Evolutionary conservation across 2,113 vertebrate species (phyloP).

Genomic region (Colius striatus): DNA sequence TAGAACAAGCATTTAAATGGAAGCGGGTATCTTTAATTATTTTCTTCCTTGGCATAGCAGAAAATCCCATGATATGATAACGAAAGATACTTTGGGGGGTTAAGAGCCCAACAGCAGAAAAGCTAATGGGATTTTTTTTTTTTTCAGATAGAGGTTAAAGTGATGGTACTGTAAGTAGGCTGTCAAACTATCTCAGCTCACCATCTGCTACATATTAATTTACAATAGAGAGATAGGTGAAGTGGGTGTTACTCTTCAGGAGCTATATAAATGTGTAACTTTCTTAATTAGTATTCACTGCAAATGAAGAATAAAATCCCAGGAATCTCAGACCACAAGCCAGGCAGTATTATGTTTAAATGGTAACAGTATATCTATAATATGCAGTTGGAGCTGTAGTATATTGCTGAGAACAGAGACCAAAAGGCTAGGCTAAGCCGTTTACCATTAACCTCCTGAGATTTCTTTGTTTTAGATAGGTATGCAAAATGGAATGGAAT

Average conservation of each 20-base stretch:
- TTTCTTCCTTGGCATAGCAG: constrained; percentile 61
- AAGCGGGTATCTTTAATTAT: constrained; percentile 66
- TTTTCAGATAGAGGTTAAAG: constrained; percentile 65
- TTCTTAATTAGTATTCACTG: constrained; percentile 59
- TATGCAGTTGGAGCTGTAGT: not conserved
- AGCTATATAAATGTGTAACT: constrained; percentile 48
- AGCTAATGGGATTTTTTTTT: constrained; percentile 71
- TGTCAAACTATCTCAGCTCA: constrained; percentile 70
- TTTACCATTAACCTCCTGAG: not conserved
- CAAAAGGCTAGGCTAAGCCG: not conserved
- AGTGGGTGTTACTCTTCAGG: constrained; percentile 49
- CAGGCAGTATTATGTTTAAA: constrained; percentile 41
- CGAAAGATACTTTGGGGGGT: constrained; percentile 54
- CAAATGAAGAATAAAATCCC: constrained; percentile 54
- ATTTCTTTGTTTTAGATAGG: constrained; percentile 17
- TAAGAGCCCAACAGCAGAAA: constrained; percentile 67
- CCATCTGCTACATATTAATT: constrained; percentile 71
- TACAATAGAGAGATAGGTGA: constrained; percentile 61
- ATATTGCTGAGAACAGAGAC: not conserved
- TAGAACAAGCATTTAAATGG: constrained; percentile 66
- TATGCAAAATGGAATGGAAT: not conserved
- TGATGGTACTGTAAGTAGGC: constrained; percentile 65
- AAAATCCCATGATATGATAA: constrained; percentile 61
- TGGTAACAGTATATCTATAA: constrained; percentile 1
- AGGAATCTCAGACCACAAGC: constrained; percentile 24